Evolutionary conservation across 2,113 vertebrate genomes (phyloP).

Genomic region (Pteruthius melanotis): DNA sequence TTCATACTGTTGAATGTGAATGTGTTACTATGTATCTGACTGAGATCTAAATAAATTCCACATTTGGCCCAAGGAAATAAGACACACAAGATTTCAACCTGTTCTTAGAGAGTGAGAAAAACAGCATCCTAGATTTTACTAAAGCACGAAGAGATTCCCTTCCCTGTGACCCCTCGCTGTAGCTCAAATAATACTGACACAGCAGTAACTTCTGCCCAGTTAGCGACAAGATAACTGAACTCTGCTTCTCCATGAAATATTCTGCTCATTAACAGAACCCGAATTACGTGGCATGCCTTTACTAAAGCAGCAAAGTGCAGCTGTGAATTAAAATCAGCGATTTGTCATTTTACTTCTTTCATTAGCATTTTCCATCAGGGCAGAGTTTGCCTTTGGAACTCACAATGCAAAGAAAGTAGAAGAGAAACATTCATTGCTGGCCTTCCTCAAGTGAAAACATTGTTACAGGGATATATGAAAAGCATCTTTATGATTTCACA

Average conservation of each 20-base stretch:
- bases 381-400: background rate
- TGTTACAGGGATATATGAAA: background rate
- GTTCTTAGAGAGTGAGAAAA: background rate
- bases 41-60: conserved; percentile 63
- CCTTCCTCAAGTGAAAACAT: background rate
- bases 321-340: background rate
- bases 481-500: background rate
- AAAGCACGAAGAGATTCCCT: background rate
- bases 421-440: background rate
- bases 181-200: background rate
- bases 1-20: conserved; percentile 58
- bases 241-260: background rate
- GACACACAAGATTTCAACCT: background rate
- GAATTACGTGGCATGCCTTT: background rate
- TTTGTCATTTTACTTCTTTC: background rate
- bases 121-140: background rate
- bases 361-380: background rate
- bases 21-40: conserved; percentile 62
- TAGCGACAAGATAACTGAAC: background rate
- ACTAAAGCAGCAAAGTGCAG: background rate
- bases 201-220: background rate
- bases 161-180: background rate
- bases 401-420: background rate
- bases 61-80: conserved; percentile 54
- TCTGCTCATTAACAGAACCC: background rate